Evolutionary conservation across 30 jellyfish, hydroid and myxozoan genomes (phyloP).

Genomic region (Aurelia sp.): DNA sequence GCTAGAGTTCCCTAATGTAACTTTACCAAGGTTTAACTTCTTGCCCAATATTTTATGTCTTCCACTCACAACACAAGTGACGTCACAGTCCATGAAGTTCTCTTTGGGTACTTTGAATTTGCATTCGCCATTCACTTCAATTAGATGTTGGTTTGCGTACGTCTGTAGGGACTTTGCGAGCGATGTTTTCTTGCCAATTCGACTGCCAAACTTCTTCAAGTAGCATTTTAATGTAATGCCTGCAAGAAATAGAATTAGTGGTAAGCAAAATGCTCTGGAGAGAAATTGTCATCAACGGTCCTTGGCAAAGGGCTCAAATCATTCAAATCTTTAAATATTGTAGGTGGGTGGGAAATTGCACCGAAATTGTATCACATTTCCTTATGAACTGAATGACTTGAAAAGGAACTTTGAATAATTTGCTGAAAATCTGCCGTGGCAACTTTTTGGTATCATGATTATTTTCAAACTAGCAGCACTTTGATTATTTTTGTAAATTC

Average conservation of each 20-base stretch:
- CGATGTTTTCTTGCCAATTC: slow-evolving; percentile 53
- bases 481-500: too few species aligned
- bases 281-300: too few species aligned
- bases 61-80: slow-evolving; percentile 67
- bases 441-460: too few species aligned
- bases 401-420: too few species aligned
- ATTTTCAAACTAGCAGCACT: too few species aligned
- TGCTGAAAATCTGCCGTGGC: too few species aligned
- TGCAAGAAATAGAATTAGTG: neutral
- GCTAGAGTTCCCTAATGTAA: slow-evolving; percentile 63
- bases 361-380: too few species aligned
- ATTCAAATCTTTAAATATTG: too few species aligned
- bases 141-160: neutral
- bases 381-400: too few species aligned
- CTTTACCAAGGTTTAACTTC: slow-evolving; percentile 80
- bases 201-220: slow-evolving; percentile 41
- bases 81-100: slow-evolving; percentile 48
- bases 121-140: slow-evolving; percentile 61
- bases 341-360: too few species aligned
- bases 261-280: too few species aligned
- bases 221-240: slow-evolving; percentile 49
- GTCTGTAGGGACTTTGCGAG: slow-evolving; percentile 9
- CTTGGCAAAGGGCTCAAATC: too few species aligned
- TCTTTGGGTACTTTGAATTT: slow-evolving; percentile 64
- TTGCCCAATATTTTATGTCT: slow-evolving; percentile 88